These are phyloP conservation scores for Lemur catta DNA, from an alignment of 2,797 vertebrate species.

Conservation along the genomic window DNA sequence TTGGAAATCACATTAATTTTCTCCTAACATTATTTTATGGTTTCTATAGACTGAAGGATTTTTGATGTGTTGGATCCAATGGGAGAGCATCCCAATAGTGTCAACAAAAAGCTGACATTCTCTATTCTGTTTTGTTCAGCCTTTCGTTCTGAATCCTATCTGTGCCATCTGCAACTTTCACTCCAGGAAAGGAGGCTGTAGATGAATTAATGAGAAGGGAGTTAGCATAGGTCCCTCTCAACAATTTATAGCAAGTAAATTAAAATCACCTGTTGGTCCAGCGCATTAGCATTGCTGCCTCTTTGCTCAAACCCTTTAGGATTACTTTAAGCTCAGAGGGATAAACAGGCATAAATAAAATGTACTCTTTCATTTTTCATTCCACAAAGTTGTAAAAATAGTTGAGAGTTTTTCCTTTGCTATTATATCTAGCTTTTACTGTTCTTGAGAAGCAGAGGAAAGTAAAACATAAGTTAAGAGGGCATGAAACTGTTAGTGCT, in stretches of 20 bases:
- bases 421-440: background rate
- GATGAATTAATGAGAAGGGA: slow-evolving; percentile 43
- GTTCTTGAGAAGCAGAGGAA: background rate
- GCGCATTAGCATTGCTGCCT: background rate
- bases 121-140: background rate
- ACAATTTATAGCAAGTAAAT: slow-evolving; percentile 60
- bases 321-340: slow-evolving; percentile 45
- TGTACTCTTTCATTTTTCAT: background rate
- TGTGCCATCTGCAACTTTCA: slow-evolving; percentile 15
- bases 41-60: background rate
- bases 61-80: background rate
- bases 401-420: slow-evolving; percentile 2
- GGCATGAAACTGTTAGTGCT: background rate
- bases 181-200: background rate
- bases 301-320: slow-evolving; percentile 40
- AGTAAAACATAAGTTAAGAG: background rate
- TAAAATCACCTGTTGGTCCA: slow-evolving; percentile 55
- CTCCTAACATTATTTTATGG: background rate
- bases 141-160: slow-evolving; percentile 8
- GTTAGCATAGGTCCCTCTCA: background rate
- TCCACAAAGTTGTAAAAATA: slow-evolving; percentile 39
- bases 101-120: slow-evolving; percentile 4
- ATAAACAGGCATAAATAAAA: slow-evolving; percentile 55
- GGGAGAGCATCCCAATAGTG: background rate
- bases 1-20: slow-evolving; percentile 14